phyloP scores from a whole-genome alignment of 2,797 vertebrate genomes.

The Synanceia verrucosa region DNA sequence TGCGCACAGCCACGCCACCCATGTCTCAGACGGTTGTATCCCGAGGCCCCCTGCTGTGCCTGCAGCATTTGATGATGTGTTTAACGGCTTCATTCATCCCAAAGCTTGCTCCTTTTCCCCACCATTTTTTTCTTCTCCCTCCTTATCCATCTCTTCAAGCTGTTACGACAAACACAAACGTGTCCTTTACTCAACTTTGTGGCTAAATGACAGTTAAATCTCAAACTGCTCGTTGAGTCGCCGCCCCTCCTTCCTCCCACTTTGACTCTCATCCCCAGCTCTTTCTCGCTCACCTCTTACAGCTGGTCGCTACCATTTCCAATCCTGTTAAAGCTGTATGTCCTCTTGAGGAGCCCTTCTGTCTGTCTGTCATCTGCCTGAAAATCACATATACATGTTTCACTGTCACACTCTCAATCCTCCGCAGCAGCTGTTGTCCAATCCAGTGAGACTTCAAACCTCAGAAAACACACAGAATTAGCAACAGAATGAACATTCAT shows the following conservation, averaged over 20 bases:
- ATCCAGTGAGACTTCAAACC: constrained; percentile 40
- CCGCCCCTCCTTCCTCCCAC: constrained; percentile 56
- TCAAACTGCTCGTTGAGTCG: constrained; percentile 26
- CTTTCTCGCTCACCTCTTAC: constrained; percentile 61
- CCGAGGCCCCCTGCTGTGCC: constrained; percentile 77
- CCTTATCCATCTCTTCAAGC: constrained; percentile 31
- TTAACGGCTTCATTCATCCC: constrained; percentile 67
- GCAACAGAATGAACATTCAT: constrained; percentile 27
- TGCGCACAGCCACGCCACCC: constrained; percentile 68
- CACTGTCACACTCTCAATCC: constrained; percentile 59
- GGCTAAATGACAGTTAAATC: constrained; percentile 53
- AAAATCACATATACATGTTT: constrained; percentile 69
- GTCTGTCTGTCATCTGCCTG: constrained; percentile 68
- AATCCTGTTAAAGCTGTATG: constrained; percentile 78
- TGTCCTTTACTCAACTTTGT: constrained; percentile 39
- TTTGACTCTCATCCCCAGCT: constrained; percentile 69
- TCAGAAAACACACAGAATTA: constrained; percentile 42
- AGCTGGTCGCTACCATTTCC: constrained; percentile 75
- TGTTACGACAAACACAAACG: constrained; percentile 27
- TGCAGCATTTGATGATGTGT: constrained; percentile 74
- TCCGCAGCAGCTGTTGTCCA: constrained; percentile 59
- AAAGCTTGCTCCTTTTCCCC: constrained; percentile 32
- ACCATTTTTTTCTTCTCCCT: constrained; percentile 16
- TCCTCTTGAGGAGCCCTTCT: constrained; percentile 66
- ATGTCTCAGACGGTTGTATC: constrained; percentile 72